Base-by-base conservation (phyloP, 2,888 invertebrate species). In the Synanthedon myopaeformis region DNA sequence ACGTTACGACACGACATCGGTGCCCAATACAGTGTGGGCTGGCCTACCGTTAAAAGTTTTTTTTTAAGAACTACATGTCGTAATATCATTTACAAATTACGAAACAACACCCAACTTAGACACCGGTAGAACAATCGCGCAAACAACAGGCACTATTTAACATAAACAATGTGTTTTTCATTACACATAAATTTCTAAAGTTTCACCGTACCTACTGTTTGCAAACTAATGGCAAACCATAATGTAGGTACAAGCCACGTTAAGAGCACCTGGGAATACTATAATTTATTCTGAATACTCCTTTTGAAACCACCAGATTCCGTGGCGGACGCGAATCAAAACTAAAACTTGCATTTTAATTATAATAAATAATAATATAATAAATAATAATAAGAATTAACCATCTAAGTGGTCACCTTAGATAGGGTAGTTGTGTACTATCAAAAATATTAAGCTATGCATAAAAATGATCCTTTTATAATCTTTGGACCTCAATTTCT, bases 251-350 rank as follows among this genome's bases (percentile, higher is more conserved):
- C 57, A 41, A 55, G 58, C 57, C 52, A 55, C 53, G 55, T 61
- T 59, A 52, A 53, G 57, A 59, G 61, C 61, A 64, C 62, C 58
- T 62, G 65, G 59, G 57, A 66, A 62, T 59, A 63, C 64, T 59
- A 61, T 69, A 64, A 71, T 68, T 64, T 68, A 65, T 17, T 49
- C 61, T 61, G 64, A 63, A 64, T 67, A 66, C 57, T 61, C 61
- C 62, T 63, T 62, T 54, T 59, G 63, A 65, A 62, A 62, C 61
- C 55, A 59, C 59, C 54, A 41, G 61, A 59, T 58, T 61, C 55
- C 52, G 55, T 56, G 56, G 60, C 56, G 56, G 54, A 57, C 55
- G 60, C 60, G 59, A 62, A 35, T 35, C 35, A 35, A 35, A 35
- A 35, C 35, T 35, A 10, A 35, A 35, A 8, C 2, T 35, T 0